phyloP scores from a whole-genome alignment of 2,888 invertebrate genomes.

The Metallyticus violacea region DNA sequence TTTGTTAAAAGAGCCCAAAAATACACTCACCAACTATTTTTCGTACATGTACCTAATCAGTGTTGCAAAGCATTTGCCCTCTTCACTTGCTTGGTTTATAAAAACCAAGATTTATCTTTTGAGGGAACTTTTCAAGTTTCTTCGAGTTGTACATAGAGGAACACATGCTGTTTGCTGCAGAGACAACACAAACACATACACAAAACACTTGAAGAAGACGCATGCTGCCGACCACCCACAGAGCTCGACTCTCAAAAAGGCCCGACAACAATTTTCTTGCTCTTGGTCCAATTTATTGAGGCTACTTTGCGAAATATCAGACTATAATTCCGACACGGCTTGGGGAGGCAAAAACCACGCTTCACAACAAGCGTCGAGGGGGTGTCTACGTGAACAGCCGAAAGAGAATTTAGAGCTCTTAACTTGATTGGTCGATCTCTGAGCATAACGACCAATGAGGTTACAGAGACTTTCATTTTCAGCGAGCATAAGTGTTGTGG shows the following conservation, averaged over 20 bases:
- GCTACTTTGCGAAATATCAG: neutral
- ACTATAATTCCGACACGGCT: no score
- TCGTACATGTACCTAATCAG: no score
- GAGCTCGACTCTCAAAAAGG: constrained; percentile 24
- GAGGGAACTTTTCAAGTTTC: neutral
- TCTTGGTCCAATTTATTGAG: neutral
- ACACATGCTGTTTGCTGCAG: neutral
- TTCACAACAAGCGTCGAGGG: no score
- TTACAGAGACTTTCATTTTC: neutral
- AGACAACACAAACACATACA: neutral
- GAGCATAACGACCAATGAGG: neutral
- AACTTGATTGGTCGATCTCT: constrained; percentile 9
- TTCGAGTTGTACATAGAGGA: neutral
- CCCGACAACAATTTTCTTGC: neutral
- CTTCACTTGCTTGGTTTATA: no score
- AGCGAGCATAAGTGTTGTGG: constrained; percentile 14
- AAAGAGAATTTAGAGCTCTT: neutral
- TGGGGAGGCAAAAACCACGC: neutral
- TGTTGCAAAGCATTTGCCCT: no score
- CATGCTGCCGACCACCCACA: constrained; percentile 23
- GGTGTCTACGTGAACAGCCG: neutral
- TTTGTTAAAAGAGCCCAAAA: no score
- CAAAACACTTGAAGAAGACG: neutral
- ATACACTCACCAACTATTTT: no score
- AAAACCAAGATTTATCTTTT: neutral